These are phyloP conservation scores for Euglossa dilemma DNA, from an alignment of 1,140 invertebrate genomes.

Conservation along the genomic window DNA sequence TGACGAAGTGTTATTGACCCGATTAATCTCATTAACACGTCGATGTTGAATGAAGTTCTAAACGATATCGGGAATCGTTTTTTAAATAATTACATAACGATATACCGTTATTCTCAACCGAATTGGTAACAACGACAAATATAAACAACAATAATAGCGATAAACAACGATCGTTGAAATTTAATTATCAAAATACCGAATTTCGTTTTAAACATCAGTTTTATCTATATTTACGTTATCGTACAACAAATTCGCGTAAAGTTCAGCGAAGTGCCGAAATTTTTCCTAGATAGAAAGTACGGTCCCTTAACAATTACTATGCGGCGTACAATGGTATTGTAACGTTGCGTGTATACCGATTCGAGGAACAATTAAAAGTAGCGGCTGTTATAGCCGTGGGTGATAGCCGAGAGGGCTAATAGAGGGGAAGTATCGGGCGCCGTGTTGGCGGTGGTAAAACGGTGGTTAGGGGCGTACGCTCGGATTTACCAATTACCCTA, in stretches of 20 bases:
- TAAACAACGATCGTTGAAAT: background rate
- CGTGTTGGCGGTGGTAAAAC: constrained; percentile 33
- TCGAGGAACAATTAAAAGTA: constrained; percentile 40
- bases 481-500: constrained; percentile 27
- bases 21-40: background rate
- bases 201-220: background rate
- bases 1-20: background rate
- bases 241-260: background rate
- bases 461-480: constrained; percentile 1
- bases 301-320: background rate
- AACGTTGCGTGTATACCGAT: background rate
- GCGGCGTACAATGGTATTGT: background rate
- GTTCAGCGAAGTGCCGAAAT: background rate
- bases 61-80: background rate
- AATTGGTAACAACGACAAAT: background rate
- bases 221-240: background rate
- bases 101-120: background rate
- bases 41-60: background rate
- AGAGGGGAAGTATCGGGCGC: constrained; percentile 19
- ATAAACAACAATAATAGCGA: too few relatives aligned
- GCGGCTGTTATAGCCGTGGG: background rate
- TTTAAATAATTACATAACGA: background rate
- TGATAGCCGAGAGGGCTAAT: constrained; percentile 7
- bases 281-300: background rate
- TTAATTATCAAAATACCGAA: background rate